Evolutionary conservation across 2,888 invertebrate species (phyloP), one percentile per base, ranked within the genome.

Genomic region (Scaptomyza tumidula): DNA sequence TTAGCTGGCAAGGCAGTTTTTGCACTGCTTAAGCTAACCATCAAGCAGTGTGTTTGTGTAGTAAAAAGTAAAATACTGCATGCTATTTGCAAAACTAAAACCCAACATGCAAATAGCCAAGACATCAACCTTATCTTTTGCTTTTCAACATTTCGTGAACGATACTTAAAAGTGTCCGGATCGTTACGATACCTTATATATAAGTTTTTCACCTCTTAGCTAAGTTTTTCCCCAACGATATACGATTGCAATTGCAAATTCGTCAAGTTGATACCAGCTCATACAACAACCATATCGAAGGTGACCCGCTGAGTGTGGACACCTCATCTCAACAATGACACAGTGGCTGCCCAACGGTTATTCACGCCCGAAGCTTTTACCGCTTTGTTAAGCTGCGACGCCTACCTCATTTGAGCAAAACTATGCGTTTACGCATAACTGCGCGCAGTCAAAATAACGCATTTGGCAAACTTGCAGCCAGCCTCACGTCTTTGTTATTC

Each of bases 291-390:
- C 65, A 10, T 0, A 0, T 9, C 11, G 4, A 3, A 53, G 44
- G 16, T 1, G n/a, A 1, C 7, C 2, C 0, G 0, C 10, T 54
- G 48, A 76, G 76, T 46, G 2, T 41, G 56, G 72, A 56, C 74
- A 53, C 39, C 29, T 6, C 13, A 27, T 10, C 0, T 16, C n/a
- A 11, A 1, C 29, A 9, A 0, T 0, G 3, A 10, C 39, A 43
- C 75, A 50, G 14, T 45, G 14, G 5, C 5, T 5, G 0, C 2
- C 0, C 46, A 72, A 74, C 75, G 58, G 9, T 57, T 0, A n/a
- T 14, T 10, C 0, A 43, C 13, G n/a, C 33, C 14, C 19, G 43
- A 37, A 6, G 44, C 35, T 52, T 33, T 35, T 1, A 46, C 31
- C 5, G 44, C 35, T 52, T 33, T 35, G 1, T n/a, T 10, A 9